Percentiles rank a stretch among this genome's conserved stretches.
Evolutionary conservation across 2,888 invertebrate species (phyloP).

Genomic region (Melieria crassipennis): DNA sequence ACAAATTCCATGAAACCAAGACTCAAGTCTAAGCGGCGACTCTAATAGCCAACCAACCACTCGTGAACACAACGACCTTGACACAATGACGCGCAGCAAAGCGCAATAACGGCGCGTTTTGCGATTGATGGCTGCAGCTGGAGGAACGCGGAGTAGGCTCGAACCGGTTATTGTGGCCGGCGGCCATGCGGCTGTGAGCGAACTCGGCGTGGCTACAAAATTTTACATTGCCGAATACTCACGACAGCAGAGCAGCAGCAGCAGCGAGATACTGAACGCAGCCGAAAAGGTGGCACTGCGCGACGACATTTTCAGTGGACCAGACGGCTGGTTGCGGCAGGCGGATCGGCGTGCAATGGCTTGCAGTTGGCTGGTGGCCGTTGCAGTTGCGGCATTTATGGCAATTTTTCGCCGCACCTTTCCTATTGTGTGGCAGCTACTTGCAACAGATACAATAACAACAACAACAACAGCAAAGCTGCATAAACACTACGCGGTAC

Average conservation of each 20-base stretch:
- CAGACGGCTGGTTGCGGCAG: constrained; percentile 22
- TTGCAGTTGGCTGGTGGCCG: neutral
- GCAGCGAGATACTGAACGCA: constrained; percentile 29
- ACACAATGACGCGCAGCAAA: constrained; percentile 54
- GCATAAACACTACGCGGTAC: too few species aligned
- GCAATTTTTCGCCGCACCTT: constrained; percentile 13
- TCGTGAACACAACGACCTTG: constrained; percentile 50
- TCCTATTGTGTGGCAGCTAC: too few species aligned
- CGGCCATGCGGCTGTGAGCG: too few species aligned
- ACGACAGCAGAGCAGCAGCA: constrained; percentile 17
- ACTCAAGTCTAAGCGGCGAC: neutral
- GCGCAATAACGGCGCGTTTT: constrained; percentile 13
- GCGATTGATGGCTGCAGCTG: too few species aligned
- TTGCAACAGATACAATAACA: too few species aligned
- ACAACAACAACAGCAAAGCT: too few species aligned
- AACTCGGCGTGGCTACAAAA: too few species aligned
- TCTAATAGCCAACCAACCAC: neutral
- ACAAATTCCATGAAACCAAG: neutral
- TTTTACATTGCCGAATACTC: constrained; percentile 5
- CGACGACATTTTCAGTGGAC: constrained; percentile 28
- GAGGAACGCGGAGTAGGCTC: too few species aligned
- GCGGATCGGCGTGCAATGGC: constrained; percentile 4
- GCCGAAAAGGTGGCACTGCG: constrained; percentile 15
- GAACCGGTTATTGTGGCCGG: too few species aligned
- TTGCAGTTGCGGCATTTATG: constrained; percentile 24